These are phyloP conservation scores for Rhizoglyphus robini DNA, from an alignment of 1,140 invertebrate species.

Conservation along the genomic window DNA sequence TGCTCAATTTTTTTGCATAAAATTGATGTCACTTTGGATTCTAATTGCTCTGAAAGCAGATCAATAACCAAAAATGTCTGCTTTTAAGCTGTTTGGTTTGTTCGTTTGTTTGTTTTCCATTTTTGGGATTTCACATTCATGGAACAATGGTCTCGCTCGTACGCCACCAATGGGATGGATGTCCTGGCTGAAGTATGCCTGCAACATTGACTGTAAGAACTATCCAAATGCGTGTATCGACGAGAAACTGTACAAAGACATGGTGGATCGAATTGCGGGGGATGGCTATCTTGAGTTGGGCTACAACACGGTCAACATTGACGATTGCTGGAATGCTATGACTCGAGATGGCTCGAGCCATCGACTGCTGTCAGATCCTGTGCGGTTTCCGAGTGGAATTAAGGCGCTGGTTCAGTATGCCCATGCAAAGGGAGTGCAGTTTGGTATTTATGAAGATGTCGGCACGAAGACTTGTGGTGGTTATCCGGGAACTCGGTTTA, in stretches of 20 bases:
- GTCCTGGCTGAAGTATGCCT: constrained; percentile 81
- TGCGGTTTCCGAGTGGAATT: constrained; percentile 81
- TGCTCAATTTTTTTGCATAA: too few species aligned
- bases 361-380: constrained; percentile 65
- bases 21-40: too few species aligned
- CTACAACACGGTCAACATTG: constrained; percentile 59
- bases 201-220: constrained; percentile 80
- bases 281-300: constrained; percentile 77
- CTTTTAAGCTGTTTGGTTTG: too few species aligned
- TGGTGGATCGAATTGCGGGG: constrained; percentile 72
- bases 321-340: constrained; percentile 86
- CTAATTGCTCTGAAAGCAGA: too few species aligned
- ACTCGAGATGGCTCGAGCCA: constrained; percentile 51
- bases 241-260: constrained; percentile 74
- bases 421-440: constrained; percentile 41
- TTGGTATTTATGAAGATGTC: constrained; percentile 49
- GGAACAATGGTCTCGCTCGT: constrained; percentile 67
- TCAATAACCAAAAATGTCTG: too few species aligned
- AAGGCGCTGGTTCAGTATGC: constrained; percentile 49
- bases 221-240: constrained; percentile 86
- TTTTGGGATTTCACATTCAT: constrained; percentile 22
- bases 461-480: constrained; percentile 44
- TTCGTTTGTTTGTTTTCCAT: too few species aligned
- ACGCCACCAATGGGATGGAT: constrained; percentile 85
- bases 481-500: constrained; percentile 38